phyloP scores from a whole-genome alignment of 2,113 vertebrate species.

The Tetraodon nigroviridis region DNA sequence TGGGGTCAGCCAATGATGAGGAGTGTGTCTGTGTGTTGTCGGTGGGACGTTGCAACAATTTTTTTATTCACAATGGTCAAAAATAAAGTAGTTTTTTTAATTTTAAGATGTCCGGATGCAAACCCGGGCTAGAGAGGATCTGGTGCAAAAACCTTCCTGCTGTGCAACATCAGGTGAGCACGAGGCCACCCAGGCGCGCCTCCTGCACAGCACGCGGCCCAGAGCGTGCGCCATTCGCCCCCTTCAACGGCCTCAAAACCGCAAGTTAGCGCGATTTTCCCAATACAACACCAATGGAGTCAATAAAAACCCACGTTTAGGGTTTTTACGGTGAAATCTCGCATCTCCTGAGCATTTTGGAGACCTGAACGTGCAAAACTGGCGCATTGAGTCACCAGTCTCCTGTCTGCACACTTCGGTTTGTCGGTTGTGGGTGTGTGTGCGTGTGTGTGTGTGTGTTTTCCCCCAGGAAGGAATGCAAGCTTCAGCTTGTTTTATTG shows the following conservation, averaged over 20 bases:
- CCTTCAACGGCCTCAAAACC: neutral
- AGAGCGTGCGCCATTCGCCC: neutral
- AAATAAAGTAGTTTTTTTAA: neutral
- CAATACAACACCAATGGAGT: neutral
- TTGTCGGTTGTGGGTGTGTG: neutral
- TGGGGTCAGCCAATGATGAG: constrained; percentile 46
- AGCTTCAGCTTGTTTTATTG: constrained; percentile 47
- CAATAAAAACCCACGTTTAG: too few relatives aligned
- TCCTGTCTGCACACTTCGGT: neutral
- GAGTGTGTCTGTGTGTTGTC: too few relatives aligned
- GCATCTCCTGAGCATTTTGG: neutral
- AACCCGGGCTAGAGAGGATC: neutral
- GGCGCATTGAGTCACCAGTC: neutral
- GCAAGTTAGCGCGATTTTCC: neutral
- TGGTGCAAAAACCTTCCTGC: neutral
- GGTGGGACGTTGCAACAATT: constrained; percentile 1
- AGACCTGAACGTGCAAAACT: neutral
- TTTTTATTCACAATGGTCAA: neutral
- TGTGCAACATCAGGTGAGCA: neutral
- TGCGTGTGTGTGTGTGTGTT: neutral
- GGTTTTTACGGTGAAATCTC: too few relatives aligned
- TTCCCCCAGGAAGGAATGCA: constrained; percentile 5
- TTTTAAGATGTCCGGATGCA: too few relatives aligned
- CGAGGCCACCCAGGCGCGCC: neutral
- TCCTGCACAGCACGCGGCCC: neutral